Conservation (phyloP, 2,113 vertebrate species). For the Dendrocopos noguchii region DNA sequence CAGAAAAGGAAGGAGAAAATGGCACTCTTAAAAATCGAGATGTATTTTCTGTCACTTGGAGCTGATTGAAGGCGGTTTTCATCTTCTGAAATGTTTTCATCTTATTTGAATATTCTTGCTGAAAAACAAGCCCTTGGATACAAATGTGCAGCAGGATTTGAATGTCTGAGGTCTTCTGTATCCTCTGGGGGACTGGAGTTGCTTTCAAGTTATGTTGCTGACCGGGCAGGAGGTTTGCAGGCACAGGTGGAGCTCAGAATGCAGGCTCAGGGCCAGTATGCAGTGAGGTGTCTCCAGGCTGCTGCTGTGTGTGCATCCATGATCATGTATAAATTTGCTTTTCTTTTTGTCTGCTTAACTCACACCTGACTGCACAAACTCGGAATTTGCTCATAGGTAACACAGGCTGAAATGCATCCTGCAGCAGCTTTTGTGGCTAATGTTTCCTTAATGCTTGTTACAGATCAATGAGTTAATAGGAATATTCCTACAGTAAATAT, state of each 20-base stretch:
- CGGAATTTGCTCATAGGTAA: background rate
- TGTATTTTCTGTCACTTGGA: slow-evolving; percentile 26
- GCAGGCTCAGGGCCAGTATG: background rate
- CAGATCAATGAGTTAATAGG: background rate
- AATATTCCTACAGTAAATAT: background rate
- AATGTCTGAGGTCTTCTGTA: background rate
- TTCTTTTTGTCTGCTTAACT: background rate
- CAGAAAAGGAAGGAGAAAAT: background rate
- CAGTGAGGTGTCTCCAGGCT: background rate
- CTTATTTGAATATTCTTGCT: slow-evolving; percentile 48
- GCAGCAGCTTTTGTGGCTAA: background rate
- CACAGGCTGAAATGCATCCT: background rate
- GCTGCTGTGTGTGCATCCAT: background rate
- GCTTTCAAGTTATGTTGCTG: background rate
- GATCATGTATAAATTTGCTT: background rate
- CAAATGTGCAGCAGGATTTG: background rate
- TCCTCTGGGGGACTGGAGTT: accelerated
- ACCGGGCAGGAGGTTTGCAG: background rate
- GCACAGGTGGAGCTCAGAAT: background rate
- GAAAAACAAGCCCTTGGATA: slow-evolving; percentile 11
- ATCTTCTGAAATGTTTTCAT: slow-evolving; percentile 41
- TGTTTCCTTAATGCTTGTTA: background rate
- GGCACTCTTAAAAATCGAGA: background rate
- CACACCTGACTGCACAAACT: background rate
- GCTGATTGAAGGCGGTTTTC: background rate